Base-by-base conservation (phyloP, 2,888 invertebrate species). In the Apomyelois bistriatella region DNA sequence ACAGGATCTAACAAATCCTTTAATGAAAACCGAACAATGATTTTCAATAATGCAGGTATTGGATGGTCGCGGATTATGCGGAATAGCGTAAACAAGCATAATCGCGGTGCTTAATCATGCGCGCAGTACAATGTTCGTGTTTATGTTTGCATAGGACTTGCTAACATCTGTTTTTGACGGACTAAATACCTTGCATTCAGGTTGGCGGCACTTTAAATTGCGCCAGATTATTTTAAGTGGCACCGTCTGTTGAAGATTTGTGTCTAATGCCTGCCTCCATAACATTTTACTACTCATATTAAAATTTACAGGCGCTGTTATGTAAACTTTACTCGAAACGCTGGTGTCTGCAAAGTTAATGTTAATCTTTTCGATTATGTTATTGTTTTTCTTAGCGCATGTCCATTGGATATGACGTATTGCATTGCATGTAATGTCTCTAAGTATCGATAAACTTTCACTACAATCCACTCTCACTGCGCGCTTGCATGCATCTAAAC, bases 171-270 rank as follows among this genome's bases (percentile, higher is more conserved):
- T 79, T 82, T 84, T 80, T 87, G 85, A 90, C 86, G 85, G 83
- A 83, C 87, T 85, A 84, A 88, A 89, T 86, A 85, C 79, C 85
- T 82, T 76, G 76, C 77, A 85, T 85, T 84, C 82, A 83, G 85
- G 86, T 86, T 85, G 81, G 80, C 74, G 76, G 79, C 81, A 81
- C 82, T 90, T 88, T 88, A 88, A 85, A 79, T 76, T 83, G 81
- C 89, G 88, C 88, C 89, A 90, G 85, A 78, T 85, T 88, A 88
- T 89, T 89, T 88, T 83, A 87, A 89, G 85, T 86, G 84, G 81
- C 80, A 79, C 83, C 79, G 81, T 79, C 85, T 85, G 86, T 74
- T 80, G 71, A 74, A 85, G 84, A 86, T 82, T 81, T 82, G 81
- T 79, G 76, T 78, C 76, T 83, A 79, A 82, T 82, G 75, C 72